A percentile compares a stretch with the other conserved stretches of the same genome.
phyloP scores from a whole-genome alignment of 2,888 invertebrate species.

The Tricholauxania praeusta region DNA sequence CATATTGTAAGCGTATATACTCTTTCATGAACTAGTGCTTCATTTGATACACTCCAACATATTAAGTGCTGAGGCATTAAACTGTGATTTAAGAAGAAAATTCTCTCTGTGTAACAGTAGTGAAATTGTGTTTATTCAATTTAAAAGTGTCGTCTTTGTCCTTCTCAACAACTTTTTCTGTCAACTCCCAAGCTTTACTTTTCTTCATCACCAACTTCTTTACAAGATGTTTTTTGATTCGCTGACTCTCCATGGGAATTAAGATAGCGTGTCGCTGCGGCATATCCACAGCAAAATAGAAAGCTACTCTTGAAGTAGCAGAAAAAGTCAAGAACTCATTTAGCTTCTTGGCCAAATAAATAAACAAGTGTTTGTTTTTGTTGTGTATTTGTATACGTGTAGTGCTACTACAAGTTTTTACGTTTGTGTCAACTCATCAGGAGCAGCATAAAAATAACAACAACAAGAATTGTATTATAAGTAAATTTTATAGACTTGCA shows the following conservation, averaged over 20 bases:
- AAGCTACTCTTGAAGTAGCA: slow-evolving; percentile 38
- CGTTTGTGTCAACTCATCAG: slow-evolving; percentile 19
- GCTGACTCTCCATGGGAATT: slow-evolving; percentile 30
- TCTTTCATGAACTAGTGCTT: no score
- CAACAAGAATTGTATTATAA: not conserved
- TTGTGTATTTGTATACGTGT: slow-evolving; percentile 7
- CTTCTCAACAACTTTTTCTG: not conserved
- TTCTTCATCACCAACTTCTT: not conserved
- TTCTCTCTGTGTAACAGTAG: no score
- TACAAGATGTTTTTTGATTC: not conserved
- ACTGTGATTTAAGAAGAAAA: no score
- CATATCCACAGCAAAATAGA: slow-evolving; percentile 7
- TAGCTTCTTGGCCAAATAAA: slow-evolving; percentile 55
- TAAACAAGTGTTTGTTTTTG: slow-evolving; percentile 43
- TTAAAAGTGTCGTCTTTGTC: slow-evolving; percentile 47
- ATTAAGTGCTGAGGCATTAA: no score
- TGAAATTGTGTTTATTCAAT: slow-evolving; percentile 47
- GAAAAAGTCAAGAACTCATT: slow-evolving; percentile 54
- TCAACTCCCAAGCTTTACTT: not conserved
- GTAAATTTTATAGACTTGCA: no score
- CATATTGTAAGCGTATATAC: no score
- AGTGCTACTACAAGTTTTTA: slow-evolving; percentile 10
- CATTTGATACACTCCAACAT: no score
- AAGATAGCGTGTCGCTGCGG: slow-evolving; percentile 37
- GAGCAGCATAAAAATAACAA: not conserved